phyloP scores from a whole-genome alignment of 2,888 invertebrate species.

The Hydropsyche betteni region DNA sequence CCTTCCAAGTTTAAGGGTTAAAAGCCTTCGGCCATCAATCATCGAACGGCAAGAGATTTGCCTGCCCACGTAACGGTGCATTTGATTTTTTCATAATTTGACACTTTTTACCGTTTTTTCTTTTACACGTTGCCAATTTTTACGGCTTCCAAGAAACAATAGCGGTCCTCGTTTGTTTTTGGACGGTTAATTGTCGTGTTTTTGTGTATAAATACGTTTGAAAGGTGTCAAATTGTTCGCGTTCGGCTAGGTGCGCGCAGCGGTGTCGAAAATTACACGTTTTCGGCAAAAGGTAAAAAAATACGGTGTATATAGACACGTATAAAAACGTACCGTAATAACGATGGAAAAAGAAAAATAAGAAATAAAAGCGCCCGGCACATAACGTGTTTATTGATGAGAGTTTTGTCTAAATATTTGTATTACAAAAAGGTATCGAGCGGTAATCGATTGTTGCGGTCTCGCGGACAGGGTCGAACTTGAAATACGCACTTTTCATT shows the following conservation, averaged over 20 bases:
- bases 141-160: background rate
- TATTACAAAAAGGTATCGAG: conserved; percentile 31
- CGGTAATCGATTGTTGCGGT: conserved; percentile 25
- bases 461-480: conserved; percentile 2
- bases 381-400: conserved; percentile 30
- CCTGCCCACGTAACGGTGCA: background rate
- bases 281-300: conserved; percentile 15
- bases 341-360: conserved; percentile 5
- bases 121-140: background rate
- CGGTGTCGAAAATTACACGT: conserved; percentile 28
- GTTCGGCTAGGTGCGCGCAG: conserved; percentile 1
- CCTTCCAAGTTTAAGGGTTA: background rate
- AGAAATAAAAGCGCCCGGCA: background rate
- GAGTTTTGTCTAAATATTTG: conserved; percentile 33
- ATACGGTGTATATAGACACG: background rate
- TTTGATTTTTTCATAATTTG: background rate
- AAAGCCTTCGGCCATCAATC: conserved; percentile 15
- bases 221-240: background rate
- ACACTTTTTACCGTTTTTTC: background rate
- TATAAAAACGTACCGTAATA: conserved; percentile 1
- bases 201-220: background rate
- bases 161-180: too few species aligned
- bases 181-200: too few species aligned
- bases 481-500: background rate
- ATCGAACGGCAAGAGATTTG: conserved; percentile 12